Evolutionary conservation across 37 sponge, comb jelly and placozoan genomes (phyloP), one percentile per base, ranked within the genome.

Genomic region (Oopsacas minuta): DNA sequence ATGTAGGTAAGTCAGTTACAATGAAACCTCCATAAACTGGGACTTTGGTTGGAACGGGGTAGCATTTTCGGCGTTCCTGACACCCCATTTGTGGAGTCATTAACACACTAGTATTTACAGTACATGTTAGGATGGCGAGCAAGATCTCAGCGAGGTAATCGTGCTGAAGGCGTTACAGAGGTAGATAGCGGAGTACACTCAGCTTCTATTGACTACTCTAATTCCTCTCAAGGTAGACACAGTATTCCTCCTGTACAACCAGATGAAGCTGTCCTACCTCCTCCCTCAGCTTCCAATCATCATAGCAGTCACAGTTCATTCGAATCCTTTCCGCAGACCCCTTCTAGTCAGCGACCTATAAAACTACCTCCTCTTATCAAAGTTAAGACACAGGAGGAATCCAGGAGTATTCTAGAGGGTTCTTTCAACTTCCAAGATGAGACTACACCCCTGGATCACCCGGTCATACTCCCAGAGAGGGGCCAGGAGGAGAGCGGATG

Each of bases 301-400:
- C n/a, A 35, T 0, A 17, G 82, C 42, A 23, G 37, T 5, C 36
- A 36, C 37, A 38, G 32, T 69, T 52, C 36, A 17, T 1, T 1
- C 28, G 49, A 36, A 38, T 81, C 39, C 82, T 81, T 37, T 82
- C n/a, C n/a, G n/a, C n/a, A n/a, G n/a, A 23, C 5, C 82, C 1
- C 0, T 37, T 37, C 32, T 0, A 39, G 39, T 30, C 42, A 38
- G 83, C 39, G 39, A 34, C 38, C 85, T 10, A 83, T 92, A 23
- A 92, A 89, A 38, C 90, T 89, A 36, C 90, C 92, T 37, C 90
- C 92, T 0, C 83, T 92, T 0, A 52, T 39, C 82, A 23, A 52
- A 36, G 52, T 52, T 22, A 20, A 30, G 37, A 53, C 36, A n/a
- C 84, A 87, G 39, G 87, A 87, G 30, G 84, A 38, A 1, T 36